Base-by-base conservation (phyloP, 30 jellyfish, hydroid and myxozoan species). In the Catostylus mosaicus region DNA sequence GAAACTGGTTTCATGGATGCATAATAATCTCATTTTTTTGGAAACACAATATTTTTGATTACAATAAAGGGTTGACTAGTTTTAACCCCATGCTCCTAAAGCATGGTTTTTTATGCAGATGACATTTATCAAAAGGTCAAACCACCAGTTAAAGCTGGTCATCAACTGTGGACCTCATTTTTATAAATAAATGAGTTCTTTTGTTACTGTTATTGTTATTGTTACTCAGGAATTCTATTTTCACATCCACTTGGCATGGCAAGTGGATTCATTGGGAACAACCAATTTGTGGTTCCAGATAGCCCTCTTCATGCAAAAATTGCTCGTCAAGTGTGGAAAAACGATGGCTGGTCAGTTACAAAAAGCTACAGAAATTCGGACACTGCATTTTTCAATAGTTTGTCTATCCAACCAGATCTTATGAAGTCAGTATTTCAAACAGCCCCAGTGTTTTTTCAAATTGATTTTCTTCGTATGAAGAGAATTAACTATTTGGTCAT, bases 211-310 rank as follows among this genome's bases (percentile, higher is more conserved):
- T 40, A 40, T 7, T 5, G 14, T 14, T 7, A 7, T 40, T n/a
- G 8, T 22, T 59, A 18, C 24, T 20, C 71, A 59, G 71, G 71
- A 1, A 4, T 24, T 59, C 5, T 1, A 27, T 3, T 20, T 5
- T 34, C 71, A 23, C 36, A 59, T 18, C 38, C 71, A 2, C 71
- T 59, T 59, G 71, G 71, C 38, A 59, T 59, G 71, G 40, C 38
- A 1, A 59, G 71, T 27, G 71, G 71, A 2, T 23, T 59, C 38
- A 59, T 59, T 1, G 20, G 40, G 37, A 59, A 59, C 38, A 22
- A 27, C 38, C 71, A 59, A 27, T 16, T 59, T 1, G 71, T 59
- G 38, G 71, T 59, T 1, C 71, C 71, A n/a, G 38, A 59, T 27
- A 37, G 26, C 9, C 20, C 20, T 27, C 1, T 3, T 34, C 35